Percentiles rank a stretch among this genome's conserved stretches.
These are phyloP conservation scores for Oncorhynchus masou DNA, from an alignment of 2,113 vertebrate species.

Conservation along the genomic window DNA sequence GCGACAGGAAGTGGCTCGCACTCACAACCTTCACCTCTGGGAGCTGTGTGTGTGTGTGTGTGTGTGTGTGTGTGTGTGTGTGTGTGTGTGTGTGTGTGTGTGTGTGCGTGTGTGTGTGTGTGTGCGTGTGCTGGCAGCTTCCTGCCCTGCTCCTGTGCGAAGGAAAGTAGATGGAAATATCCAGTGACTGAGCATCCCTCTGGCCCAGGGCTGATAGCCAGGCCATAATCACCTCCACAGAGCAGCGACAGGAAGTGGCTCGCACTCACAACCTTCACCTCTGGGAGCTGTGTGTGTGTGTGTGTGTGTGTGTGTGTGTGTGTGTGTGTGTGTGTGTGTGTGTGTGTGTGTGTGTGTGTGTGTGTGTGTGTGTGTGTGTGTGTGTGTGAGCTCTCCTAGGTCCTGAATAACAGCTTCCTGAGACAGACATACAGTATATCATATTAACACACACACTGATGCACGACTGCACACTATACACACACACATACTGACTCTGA, in stretches of 20 bases:
- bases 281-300: slow-evolving; percentile 14
- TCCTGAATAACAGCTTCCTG: slow-evolving; percentile 28
- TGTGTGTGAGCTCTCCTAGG: slow-evolving; percentile 35
- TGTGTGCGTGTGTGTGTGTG: not conserved
- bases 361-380: slow-evolving; percentile 10
- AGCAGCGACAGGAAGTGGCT: not conserved
- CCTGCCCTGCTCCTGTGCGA: slow-evolving; percentile 7
- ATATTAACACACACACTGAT: not conserved
- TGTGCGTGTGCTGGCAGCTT: not conserved
- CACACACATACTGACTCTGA: too few relatives aligned
- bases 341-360: not conserved
- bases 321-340: too few relatives aligned
- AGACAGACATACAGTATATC: slow-evolving; percentile 3
- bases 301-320: too few relatives aligned
- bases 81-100: too few relatives aligned
- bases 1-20: not conserved
- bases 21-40: slow-evolving; percentile 4
- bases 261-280: not conserved
- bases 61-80: too few relatives aligned
- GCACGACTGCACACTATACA: too few relatives aligned
- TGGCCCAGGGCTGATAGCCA: slow-evolving; percentile 20
- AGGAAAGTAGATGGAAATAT: slow-evolving; percentile 32
- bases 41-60: slow-evolving; percentile 9
- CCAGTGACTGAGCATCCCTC: slow-evolving; percentile 15
- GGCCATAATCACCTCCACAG: slow-evolving; percentile 23